Conservation (phyloP, 1,140 invertebrate species). For the Drosophila kikkawai region DNA sequence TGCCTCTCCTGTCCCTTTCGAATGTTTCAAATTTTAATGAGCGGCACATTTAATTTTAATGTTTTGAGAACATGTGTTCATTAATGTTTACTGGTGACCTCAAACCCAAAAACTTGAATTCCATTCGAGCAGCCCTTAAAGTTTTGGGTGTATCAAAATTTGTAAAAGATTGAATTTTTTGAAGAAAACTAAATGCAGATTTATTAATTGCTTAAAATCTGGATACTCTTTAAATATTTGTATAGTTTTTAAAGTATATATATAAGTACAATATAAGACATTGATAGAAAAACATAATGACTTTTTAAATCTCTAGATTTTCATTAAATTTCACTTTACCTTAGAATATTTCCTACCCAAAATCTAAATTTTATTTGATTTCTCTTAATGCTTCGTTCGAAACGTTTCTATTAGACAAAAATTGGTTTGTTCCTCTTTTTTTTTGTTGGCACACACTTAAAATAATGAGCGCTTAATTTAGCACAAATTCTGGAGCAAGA, state of each 20-base stretch:
- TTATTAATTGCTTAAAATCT: background rate
- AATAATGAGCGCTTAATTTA: conserved; percentile 82
- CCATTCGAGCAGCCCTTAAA: conserved; percentile 13
- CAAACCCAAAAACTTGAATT: conserved; percentile 14
- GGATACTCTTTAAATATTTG: too few species aligned
- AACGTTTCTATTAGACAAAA: conserved; percentile 54
- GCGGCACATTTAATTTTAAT: conserved; percentile 81
- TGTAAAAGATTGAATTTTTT: conserved; percentile 27
- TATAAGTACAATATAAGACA: too few species aligned
- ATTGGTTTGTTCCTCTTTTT: conserved; percentile 26
- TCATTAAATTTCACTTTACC: background rate
- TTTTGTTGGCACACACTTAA: conserved; percentile 58
- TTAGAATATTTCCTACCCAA: background rate
- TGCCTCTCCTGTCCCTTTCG: conserved; percentile 21
- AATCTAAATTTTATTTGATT: background rate
- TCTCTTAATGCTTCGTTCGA: background rate
- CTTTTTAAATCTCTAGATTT: background rate
- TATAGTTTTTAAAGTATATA: too few species aligned
- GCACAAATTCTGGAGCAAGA: conserved; percentile 61
- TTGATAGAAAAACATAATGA: background rate
- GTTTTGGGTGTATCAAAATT: conserved; percentile 6
- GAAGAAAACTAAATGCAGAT: background rate
- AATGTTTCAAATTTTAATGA: conserved; percentile 79
- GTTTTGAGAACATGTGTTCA: conserved; percentile 77
- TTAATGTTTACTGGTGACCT: conserved; percentile 61